A percentile compares a stretch with the other conserved stretches of the same genome.
Evolutionary conservation across 2,888 invertebrate species (phyloP).

Genomic region (Aphodius sticticus): DNA sequence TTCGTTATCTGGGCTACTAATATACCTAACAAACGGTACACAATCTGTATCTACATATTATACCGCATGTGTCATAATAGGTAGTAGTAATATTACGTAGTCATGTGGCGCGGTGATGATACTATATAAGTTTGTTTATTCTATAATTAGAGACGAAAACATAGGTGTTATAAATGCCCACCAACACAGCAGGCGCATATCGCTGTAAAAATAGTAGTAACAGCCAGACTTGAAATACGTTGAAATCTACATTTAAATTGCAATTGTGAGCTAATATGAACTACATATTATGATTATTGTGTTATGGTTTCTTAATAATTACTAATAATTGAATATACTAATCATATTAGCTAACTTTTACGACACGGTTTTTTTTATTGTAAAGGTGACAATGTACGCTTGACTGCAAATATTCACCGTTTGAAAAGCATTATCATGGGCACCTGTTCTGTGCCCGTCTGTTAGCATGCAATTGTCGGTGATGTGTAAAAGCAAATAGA

Average conservation of each 20-base stretch:
- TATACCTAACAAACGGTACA: no score
- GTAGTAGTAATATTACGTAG: not conserved
- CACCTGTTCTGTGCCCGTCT: not conserved
- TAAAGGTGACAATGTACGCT: no score
- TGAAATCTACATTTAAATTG: not conserved
- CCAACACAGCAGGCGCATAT: not conserved
- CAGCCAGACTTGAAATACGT: not conserved
- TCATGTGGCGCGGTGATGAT: not conserved
- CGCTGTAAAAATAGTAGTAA: not conserved
- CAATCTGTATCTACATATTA: not conserved
- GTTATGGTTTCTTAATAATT: no score
- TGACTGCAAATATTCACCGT: not conserved
- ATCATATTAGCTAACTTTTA: no score
- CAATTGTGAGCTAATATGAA: no score
- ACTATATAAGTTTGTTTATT: not conserved
- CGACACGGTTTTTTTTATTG: no score
- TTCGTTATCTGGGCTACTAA: no score
- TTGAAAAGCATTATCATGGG: not conserved
- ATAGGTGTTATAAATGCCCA: not conserved
- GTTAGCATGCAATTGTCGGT: not conserved
- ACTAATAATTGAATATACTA: no score
- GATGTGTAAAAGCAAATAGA: constrained; percentile 4
- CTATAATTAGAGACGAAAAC: not conserved
- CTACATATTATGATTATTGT: no score
- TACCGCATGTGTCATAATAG: not conserved